Conservation (phyloP, 2,113 vertebrate species). For the Campylorhamphus procurvoides region DNA sequence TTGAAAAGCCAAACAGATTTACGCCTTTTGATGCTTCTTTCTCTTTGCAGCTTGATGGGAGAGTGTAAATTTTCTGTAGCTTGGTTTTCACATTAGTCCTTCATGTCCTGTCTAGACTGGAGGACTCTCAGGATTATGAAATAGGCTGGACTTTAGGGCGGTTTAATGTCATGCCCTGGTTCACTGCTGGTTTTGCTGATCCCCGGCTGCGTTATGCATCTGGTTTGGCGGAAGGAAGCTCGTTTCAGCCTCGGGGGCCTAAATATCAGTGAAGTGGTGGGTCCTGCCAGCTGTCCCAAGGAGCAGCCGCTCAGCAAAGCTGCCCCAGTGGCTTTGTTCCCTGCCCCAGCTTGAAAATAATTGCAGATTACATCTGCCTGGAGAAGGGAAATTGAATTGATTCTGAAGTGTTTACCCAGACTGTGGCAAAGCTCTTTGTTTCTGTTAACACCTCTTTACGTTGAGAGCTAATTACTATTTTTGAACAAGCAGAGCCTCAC, state of each 20-base stretch:
- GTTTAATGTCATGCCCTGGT: not conserved
- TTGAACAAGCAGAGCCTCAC: not conserved
- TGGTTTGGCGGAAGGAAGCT: constrained; percentile 7
- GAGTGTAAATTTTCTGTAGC: not conserved
- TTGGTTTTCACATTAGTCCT: constrained; percentile 33
- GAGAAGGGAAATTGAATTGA: constrained; percentile 31
- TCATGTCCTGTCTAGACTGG: constrained; percentile 40
- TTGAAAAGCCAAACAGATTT: not conserved
- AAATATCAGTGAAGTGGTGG: not conserved
- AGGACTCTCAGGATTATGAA: not conserved
- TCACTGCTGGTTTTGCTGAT: not conserved
- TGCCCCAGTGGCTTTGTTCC: rapidly evolving
- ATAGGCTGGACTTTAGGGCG: not conserved
- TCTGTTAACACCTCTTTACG: constrained; percentile 48
- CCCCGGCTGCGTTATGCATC: not conserved
- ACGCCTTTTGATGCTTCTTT: not conserved
- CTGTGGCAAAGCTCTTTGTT: not conserved
- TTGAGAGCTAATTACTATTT: constrained; percentile 34
- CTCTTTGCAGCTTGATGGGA: not conserved
- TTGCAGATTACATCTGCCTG: not conserved
- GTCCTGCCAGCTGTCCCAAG: not conserved
- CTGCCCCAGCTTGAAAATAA: not conserved
- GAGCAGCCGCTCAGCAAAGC: not conserved
- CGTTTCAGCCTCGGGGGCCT: not conserved
- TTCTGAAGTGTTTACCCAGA: constrained; percentile 33